Evolutionary conservation across 2,797 vertebrate genomes (phyloP), one percentile per base, ranked within the genome.

Genomic region (Champsocephalus gunnari): DNA sequence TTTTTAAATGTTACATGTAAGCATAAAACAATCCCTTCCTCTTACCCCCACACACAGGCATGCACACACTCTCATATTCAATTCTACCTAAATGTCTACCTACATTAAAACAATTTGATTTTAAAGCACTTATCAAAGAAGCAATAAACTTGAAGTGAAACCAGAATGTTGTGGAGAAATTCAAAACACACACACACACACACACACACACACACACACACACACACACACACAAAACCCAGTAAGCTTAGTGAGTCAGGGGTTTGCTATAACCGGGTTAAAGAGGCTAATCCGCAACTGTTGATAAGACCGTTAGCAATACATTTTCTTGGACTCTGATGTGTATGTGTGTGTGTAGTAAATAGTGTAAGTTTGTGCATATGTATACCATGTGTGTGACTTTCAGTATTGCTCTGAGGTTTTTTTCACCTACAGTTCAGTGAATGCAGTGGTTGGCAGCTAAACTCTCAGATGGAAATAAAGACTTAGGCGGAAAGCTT

Each of bases 251-350:
- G 60, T 82, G 71, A 82, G 73, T 87, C 86, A 81, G 85, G 73
- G 75, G 79, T 57, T 80, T 21, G 61, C 75, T 85, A 75, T 79
- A 86, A 84, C 73, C 70, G 78, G 69, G 80, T 76, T 79, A 86
- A 82, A 85, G 58, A 80, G 68, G 77, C 75, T 89, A 86, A 89
- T 82, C 75, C 71, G 62, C 55, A 73, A 59, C 71, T 84, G 77
- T 83, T 84, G 75, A 81, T 88, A 84, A 90, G 73, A 82, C 73
- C 12, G 58, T 82, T 85, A 81, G 61, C 57, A 21, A 66, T 71
- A 79, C 72, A 77, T 79, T 73, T 79, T 79, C 57, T 69, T 34
- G 53, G 47, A 76, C 64, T 70, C 1, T 3, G 48, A 19, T 75
- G 60, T 71, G 74, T 66, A 2, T 64, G 58, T 66, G 44, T 45